Percentiles rank a stretch among this genome's conserved stretches.
These are phyloP conservation scores for Eurypyga helias DNA, from an alignment of 2,113 vertebrate genomes.

Conservation along the genomic window DNA sequence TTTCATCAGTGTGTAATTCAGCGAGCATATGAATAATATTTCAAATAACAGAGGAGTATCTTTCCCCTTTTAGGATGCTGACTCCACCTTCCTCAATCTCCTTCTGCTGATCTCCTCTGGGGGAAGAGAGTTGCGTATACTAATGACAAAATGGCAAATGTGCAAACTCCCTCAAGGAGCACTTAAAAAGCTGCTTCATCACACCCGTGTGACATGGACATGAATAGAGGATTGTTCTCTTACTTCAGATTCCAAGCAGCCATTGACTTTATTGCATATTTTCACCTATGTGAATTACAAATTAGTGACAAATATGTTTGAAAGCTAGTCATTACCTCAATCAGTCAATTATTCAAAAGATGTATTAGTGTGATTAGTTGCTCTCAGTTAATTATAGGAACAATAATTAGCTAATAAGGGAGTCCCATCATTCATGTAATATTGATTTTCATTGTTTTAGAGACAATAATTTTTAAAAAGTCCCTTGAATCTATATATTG, in stretches of 20 bases:
- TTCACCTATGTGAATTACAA: slow-evolving; percentile 36
- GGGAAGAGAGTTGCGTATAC: background rate
- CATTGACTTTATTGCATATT: background rate
- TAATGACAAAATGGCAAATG: background rate
- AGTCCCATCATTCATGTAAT: background rate
- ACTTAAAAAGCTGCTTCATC: slow-evolving; percentile 29
- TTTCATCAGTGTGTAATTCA: background rate
- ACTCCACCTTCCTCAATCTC: background rate
- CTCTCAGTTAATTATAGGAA: slow-evolving; percentile 49
- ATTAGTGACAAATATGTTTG: background rate
- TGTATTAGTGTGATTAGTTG: slow-evolving; percentile 39
- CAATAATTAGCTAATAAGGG: slow-evolving; percentile 35
- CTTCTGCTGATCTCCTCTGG: background rate
- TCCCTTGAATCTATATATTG: background rate
- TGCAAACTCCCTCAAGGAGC: background rate
- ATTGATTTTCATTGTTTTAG: slow-evolving; percentile 2
- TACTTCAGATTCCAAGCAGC: background rate
- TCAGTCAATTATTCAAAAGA: slow-evolving; percentile 48
- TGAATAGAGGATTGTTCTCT: background rate
- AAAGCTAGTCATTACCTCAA: slow-evolving; percentile 51
- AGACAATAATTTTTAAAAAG: background rate
- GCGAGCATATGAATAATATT: background rate
- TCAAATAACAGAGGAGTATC: background rate
- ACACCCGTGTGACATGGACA: background rate
- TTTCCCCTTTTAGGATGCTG: background rate